phyloP scores from a whole-genome alignment of 2,113 vertebrate genomes.

The Megaceryle torquata region DNA sequence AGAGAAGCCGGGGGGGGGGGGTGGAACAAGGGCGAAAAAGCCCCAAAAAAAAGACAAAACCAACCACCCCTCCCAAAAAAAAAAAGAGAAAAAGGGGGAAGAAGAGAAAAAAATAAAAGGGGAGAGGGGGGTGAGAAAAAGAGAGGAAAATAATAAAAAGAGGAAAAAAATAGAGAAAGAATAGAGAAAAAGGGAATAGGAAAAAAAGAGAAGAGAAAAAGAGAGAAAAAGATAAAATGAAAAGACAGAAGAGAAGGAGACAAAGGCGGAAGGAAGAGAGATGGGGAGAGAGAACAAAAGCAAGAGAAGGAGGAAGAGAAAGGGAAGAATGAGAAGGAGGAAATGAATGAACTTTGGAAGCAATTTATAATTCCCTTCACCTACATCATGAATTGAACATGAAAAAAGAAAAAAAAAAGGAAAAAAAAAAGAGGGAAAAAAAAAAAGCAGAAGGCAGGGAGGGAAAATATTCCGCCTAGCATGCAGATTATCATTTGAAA shows the following conservation, averaged over 20 bases:
- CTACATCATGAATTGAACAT: constrained; percentile 48
- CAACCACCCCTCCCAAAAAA: too few relatives aligned
- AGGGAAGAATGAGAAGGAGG: not conserved
- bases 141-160: not conserved
- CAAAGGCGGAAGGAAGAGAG: not conserved
- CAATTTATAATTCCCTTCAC: constrained; percentile 57
- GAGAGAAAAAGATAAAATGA: not conserved
- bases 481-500: constrained; percentile 84
- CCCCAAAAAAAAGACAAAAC: too few relatives aligned
- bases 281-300: constrained; percentile 27
- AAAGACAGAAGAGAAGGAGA: not conserved
- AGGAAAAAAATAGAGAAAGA: not conserved
- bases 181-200: too few relatives aligned
- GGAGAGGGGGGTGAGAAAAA: too few relatives aligned
- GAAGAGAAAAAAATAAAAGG: too few relatives aligned
- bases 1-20: too few relatives aligned
- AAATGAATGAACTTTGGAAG: constrained; percentile 54
- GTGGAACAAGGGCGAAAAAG: too few relatives aligned
- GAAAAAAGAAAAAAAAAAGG: not conserved
- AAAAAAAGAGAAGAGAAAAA: too few relatives aligned
- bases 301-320: not conserved
- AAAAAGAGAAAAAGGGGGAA: not conserved
- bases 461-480: constrained; percentile 68
- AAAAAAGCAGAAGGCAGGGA: not conserved
- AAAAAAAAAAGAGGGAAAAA: not conserved